Conservation (phyloP, 2,888 invertebrate species). For the Graphium colonna region DNA sequence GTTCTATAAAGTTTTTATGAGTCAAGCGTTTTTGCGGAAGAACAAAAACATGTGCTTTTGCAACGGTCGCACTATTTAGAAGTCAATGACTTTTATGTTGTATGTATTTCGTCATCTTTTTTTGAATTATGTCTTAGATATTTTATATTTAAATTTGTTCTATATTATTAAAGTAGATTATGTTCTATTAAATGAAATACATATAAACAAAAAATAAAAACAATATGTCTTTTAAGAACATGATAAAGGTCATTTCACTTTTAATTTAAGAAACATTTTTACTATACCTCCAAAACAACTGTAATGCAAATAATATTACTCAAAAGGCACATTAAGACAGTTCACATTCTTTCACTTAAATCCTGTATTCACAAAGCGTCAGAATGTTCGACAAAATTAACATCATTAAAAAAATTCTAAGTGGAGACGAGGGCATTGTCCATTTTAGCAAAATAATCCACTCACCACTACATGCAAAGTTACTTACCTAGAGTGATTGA, state of each 20-base stretch:
- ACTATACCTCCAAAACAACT: no score
- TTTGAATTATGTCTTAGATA: background rate
- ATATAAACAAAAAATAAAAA: no score
- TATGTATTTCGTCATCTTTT: constrained; percentile 24
- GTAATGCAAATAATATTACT: no score
- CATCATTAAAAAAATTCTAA: constrained; percentile 54
- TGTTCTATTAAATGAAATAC: no score
- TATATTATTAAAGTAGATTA: no score
- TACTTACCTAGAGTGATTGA: constrained; percentile 30
- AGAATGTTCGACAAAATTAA: constrained; percentile 34
- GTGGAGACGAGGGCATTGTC: constrained; percentile 64
- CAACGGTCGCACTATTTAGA: constrained; percentile 51
- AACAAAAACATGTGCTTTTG: constrained; percentile 31
- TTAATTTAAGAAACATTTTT: no score
- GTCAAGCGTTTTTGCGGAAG: constrained; percentile 29
- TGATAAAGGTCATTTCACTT: no score
- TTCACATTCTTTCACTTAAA: no score
- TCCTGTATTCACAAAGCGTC: constrained; percentile 14
- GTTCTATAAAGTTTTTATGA: constrained; percentile 2
- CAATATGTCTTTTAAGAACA: no score
- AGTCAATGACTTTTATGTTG: constrained; percentile 48
- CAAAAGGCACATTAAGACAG: no score
- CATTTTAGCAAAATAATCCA: constrained; percentile 57
- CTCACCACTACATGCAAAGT: constrained; percentile 42
- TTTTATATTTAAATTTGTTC: background rate